These are phyloP conservation scores for Agrotis segetum DNA, from an alignment of 2,888 invertebrate species.

Conservation along the genomic window DNA sequence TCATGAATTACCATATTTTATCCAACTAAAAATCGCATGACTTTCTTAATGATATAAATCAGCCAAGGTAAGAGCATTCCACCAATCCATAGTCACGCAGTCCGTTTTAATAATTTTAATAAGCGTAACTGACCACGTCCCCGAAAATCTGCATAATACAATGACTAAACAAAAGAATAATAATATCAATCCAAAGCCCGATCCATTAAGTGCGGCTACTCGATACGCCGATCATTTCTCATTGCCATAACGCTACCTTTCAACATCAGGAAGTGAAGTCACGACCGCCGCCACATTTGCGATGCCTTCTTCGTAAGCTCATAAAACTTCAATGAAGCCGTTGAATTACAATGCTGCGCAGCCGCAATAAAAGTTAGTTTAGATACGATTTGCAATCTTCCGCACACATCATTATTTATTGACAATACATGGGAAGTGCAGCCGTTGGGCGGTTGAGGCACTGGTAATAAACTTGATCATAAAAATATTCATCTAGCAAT, in stretches of 20 bases:
- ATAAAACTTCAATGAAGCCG: slow-evolving; percentile 89
- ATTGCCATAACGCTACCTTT: slow-evolving; percentile 80
- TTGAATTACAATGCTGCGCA: slow-evolving; percentile 84
- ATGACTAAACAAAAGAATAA: slow-evolving; percentile 63
- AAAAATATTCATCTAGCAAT: slow-evolving; percentile 52
- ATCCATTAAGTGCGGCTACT: slow-evolving; percentile 57
- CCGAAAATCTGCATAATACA: slow-evolving; percentile 55
- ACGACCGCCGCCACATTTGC: slow-evolving; percentile 81
- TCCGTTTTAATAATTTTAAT: slow-evolving; percentile 15
- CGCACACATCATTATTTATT: slow-evolving; percentile 64
- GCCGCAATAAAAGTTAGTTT: slow-evolving; percentile 81
- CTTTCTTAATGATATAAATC: slow-evolving; percentile 15
- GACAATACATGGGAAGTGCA: slow-evolving; percentile 57
- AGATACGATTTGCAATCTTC: slow-evolving; percentile 81
- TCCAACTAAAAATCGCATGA: background rate
- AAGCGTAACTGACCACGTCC: slow-evolving; percentile 44
- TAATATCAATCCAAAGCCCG: slow-evolving; percentile 55
- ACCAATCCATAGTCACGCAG: slow-evolving; percentile 10
- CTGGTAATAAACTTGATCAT: slow-evolving; percentile 55
- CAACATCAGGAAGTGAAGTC: slow-evolving; percentile 85
- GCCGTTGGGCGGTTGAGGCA: slow-evolving; percentile 31
- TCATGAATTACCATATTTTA: background rate
- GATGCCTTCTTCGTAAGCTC: slow-evolving; percentile 86
- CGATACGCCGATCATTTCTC: slow-evolving; percentile 74
- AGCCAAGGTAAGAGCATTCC: slow-evolving; percentile 10